These are phyloP conservation scores for Microcebus tavaratra DNA, from an alignment of 2,113 vertebrate genomes.

Conservation along the genomic window DNA sequence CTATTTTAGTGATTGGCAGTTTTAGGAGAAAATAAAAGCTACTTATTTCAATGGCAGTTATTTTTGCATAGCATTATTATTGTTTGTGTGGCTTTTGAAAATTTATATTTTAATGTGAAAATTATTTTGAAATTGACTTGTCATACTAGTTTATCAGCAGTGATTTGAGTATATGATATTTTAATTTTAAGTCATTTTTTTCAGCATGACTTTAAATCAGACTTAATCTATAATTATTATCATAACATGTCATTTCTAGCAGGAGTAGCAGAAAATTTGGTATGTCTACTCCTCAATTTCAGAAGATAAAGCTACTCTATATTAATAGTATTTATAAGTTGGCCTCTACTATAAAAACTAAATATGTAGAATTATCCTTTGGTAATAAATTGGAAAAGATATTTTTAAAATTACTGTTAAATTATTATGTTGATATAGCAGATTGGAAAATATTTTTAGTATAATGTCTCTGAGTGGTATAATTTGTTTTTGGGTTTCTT, in stretches of 20 bases:
- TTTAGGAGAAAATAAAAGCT: background rate
- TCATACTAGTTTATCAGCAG: constrained; percentile 1
- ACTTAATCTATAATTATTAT: constrained; percentile 5
- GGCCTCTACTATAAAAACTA: background rate
- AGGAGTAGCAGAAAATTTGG: background rate
- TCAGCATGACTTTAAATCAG: constrained; percentile 12
- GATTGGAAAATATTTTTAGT: background rate
- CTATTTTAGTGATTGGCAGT: background rate
- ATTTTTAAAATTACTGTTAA: background rate
- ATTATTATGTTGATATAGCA: background rate
- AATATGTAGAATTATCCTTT: background rate
- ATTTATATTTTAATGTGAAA: constrained; percentile 2
- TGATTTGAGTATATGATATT: background rate
- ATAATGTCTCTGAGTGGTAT: background rate
- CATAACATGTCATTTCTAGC: background rate
- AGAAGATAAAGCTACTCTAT: background rate
- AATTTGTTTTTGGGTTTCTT: background rate
- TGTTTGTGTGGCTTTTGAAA: constrained; percentile 9
- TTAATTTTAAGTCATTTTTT: background rate
- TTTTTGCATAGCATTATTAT: background rate
- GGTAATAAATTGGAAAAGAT: background rate
- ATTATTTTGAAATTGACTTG: constrained; percentile 13
- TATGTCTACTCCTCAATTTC: background rate
- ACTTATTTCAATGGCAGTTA: background rate
- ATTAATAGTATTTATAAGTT: background rate